These are phyloP conservation scores for Sialis fuliginosa DNA, from an alignment of 2,888 invertebrate species.

Conservation along the genomic window DNA sequence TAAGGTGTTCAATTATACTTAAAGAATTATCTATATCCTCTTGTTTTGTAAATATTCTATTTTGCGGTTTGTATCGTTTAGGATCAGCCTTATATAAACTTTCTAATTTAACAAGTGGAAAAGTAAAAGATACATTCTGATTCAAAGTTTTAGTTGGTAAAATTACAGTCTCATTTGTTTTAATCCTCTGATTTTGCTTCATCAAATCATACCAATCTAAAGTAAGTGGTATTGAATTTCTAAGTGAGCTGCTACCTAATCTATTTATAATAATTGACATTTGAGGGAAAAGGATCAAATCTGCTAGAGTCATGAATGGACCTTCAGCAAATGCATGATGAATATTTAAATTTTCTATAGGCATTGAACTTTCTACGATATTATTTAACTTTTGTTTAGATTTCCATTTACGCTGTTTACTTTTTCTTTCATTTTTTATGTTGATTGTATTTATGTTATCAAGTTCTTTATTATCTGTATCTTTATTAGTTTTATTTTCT, in stretches of 20 bases:
- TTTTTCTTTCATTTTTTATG: constrained; percentile 8
- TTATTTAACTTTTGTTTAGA: constrained; percentile 27
- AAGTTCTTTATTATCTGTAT: constrained; percentile 12
- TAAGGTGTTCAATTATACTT: constrained; percentile 26
- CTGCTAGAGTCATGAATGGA: constrained; percentile 62
- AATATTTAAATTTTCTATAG: constrained; percentile 31
- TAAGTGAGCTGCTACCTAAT: constrained; percentile 21
- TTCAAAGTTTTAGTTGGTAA: background rate
- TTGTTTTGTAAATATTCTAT: constrained; percentile 58
- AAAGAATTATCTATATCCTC: constrained; percentile 50
- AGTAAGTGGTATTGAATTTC: constrained; percentile 37
- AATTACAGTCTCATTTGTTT: constrained; percentile 6
- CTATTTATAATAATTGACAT: constrained; percentile 39
- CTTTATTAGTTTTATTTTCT: constrained; percentile 28
- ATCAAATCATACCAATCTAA: constrained; percentile 41
- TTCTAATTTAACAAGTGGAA: constrained; percentile 35
- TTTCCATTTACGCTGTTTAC: constrained; percentile 18
- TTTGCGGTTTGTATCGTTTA: constrained; percentile 54
- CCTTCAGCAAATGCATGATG: constrained; percentile 72
- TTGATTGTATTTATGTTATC: constrained; percentile 9
- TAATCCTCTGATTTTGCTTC: constrained; percentile 15
- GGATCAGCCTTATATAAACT: constrained; percentile 67
- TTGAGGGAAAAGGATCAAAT: constrained; percentile 60
- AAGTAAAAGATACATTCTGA: constrained; percentile 12
- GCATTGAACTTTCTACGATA: constrained; percentile 31